Evolutionary conservation across 2,888 invertebrate species (phyloP).

Genomic region (Diaphora mendica): DNA sequence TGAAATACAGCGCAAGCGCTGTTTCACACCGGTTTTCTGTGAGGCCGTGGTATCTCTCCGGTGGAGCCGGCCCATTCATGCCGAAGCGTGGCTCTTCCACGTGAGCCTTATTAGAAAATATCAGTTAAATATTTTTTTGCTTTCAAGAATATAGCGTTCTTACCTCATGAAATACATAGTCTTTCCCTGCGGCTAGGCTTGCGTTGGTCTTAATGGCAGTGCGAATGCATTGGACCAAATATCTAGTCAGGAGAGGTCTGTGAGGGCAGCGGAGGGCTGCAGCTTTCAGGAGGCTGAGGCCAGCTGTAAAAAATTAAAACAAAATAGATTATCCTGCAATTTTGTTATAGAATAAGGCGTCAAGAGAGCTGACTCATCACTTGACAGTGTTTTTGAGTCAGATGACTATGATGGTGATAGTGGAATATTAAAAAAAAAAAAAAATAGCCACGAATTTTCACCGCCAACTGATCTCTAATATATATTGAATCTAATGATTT

Average conservation of each 20-base stretch:
- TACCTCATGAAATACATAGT: conserved; percentile 75
- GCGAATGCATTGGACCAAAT: conserved; percentile 69
- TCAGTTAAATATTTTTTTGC: not conserved
- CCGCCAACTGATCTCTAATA: no score
- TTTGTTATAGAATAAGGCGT: not conserved
- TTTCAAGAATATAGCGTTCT: not conserved
- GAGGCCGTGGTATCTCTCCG: no score
- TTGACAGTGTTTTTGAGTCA: no score
- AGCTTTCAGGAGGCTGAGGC: conserved; percentile 68
- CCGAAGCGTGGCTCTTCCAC: no score
- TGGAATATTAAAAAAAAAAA: no score
- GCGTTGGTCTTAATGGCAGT: conserved; percentile 50
- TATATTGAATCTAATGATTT: no score
- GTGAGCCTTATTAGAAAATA: no score
- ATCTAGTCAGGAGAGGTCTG: conserved; percentile 67
- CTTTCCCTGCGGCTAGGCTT: conserved; percentile 40
- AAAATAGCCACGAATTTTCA: no score
- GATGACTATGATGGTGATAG: no score
- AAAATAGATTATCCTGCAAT: not conserved
- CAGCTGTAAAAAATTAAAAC: conserved; percentile 42
- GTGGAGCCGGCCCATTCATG: no score
- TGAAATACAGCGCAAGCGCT: no score
- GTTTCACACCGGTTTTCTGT: no score
- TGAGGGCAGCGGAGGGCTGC: conserved; percentile 68
- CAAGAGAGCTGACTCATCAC: not conserved